Evolutionary conservation across 2,113 vertebrate genomes (phyloP).

Genomic region (Galeopterus variegatus): DNA sequence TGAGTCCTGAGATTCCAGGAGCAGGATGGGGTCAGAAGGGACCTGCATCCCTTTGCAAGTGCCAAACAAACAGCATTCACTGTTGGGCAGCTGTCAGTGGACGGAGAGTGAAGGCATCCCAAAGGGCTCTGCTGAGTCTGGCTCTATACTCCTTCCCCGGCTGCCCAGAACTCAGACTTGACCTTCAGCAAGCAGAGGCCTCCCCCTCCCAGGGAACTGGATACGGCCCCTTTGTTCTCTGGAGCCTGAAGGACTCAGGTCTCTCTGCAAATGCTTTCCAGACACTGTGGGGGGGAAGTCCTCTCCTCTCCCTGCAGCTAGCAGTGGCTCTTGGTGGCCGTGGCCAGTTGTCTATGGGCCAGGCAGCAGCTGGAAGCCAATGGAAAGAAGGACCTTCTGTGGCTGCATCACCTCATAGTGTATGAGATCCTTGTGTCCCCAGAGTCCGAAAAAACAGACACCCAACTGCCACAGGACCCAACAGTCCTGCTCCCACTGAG

Average conservation of each 20-base stretch:
- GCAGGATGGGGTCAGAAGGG: background rate
- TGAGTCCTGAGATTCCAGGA: background rate
- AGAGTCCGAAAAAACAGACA: background rate
- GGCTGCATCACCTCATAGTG: background rate
- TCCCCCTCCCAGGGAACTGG: background rate
- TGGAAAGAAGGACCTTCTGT: background rate
- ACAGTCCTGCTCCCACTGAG: background rate
- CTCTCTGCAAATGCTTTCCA: background rate
- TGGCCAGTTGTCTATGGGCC: background rate
- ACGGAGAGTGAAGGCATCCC: no score
- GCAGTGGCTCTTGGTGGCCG: background rate
- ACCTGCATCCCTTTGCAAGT: background rate
- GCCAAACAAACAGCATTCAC: background rate
- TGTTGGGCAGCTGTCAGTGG: background rate
- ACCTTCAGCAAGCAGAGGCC: background rate
- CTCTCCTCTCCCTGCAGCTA: background rate
- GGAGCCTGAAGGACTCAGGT: background rate
- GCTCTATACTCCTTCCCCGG: accelerated
- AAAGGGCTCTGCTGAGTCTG: background rate
- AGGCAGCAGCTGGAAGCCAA: background rate
- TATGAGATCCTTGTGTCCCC: no score
- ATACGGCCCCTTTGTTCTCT: background rate
- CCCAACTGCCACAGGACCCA: background rate
- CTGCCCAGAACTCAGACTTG: background rate
- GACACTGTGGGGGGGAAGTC: background rate